A percentile compares a stretch with the other conserved stretches of the same genome.
These are phyloP conservation scores for Portunus trituberculatus DNA, from an alignment of 1,140 invertebrate genomes.

Conservation along the genomic window DNA sequence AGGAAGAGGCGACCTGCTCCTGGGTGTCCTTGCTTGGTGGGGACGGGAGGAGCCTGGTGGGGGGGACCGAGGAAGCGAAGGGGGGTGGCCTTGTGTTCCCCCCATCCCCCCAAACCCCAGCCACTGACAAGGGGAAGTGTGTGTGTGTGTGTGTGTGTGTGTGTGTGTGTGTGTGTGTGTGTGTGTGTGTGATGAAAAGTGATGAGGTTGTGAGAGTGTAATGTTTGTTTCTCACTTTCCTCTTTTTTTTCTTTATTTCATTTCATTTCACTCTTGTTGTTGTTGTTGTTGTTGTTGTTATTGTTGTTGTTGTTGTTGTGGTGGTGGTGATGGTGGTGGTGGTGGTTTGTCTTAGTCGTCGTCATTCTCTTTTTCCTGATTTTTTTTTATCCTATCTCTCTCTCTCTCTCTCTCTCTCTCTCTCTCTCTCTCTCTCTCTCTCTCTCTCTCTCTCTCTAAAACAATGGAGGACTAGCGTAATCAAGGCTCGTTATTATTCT, in stretches of 20 bases:
- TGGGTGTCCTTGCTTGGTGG: conserved; percentile 4
- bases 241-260: neutral
- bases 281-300: neutral
- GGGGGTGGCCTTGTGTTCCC: neutral
- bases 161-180: neutral
- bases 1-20: neutral
- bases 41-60: neutral
- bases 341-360: neutral
- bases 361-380: neutral
- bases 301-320: too few species aligned
- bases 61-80: too few species aligned
- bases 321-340: too few species aligned
- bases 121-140: neutral
- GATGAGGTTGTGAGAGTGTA: neutral
- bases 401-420: neutral
- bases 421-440: neutral
- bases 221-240: neutral
- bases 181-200: neutral
- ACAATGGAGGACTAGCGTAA: neutral
- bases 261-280: neutral
- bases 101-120: too few species aligned
- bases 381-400: neutral
- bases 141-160: conserved; percentile 15
- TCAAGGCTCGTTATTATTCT: neutral
- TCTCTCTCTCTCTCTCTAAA: neutral